Base-by-base conservation (phyloP, 2,797 vertebrate species). In the Diceros bicornis region DNA sequence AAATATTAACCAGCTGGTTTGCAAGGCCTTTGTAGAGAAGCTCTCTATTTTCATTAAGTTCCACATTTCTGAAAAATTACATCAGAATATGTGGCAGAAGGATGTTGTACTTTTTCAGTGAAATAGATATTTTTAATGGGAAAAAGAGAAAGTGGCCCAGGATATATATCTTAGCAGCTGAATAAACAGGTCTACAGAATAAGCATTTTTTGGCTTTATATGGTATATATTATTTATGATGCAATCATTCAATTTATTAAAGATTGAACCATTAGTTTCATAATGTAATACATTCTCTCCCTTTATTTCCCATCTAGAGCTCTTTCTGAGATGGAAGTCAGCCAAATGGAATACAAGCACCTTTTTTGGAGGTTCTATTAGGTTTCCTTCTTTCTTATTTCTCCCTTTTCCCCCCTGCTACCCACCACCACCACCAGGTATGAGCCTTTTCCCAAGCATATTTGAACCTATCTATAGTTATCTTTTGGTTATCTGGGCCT, bases 51-150 rank as follows among this genome's bases (percentile, higher is more conserved):
- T 94, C 69, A 95, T 95, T 89, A 82, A 75, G 44, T 94, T 95
- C 91, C 85, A 94, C n/a, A 77, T 92, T 93, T 96, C 90, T 89
- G 82, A 97, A 96, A 95, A 98, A 83, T 94, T 95, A 62, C 62
- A 87, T 94, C 91, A 96, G 88, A 96, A 97, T 94, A 97, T 95
- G 94, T 95, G 84, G 92, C 96, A 97, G 61, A 97, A 96, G 44
- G 81, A 94, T 94, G 69, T 64, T 97, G 50, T 41, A 25, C 72
- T 92, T 97, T 97, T 97, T 96, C 93, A 97, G 81, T 89, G 69
- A 92, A 96, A 97, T 95, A 87, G 83, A 88, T 92, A 97, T 98
- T 98, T 98, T 97, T 89, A 97, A 97, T 89, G 71, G 84, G 72
- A 84, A 96, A 98, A 96, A 74, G 29, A 94, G 37, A 97, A 96